Percentiles rank a stretch among this genome's conserved stretches.
phyloP scores from a whole-genome alignment of 2,797 vertebrate species.

The Paedocypris micromegethes region DNA sequence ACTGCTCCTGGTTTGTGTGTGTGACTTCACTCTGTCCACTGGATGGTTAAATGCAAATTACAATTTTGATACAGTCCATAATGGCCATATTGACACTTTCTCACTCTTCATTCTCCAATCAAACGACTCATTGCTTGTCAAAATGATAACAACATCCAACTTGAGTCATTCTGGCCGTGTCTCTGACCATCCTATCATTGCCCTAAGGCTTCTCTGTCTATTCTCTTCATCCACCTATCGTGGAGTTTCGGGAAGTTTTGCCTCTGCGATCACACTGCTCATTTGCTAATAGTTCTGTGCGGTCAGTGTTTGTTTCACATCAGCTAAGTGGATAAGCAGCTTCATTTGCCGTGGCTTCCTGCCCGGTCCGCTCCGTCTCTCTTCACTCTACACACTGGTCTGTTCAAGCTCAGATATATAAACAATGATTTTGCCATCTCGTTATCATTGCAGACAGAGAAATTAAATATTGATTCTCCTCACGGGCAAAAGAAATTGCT shows the following conservation, averaged over 20 bases:
- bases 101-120: too few species aligned
- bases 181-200: too few species aligned
- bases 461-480: slow-evolving; percentile 72
- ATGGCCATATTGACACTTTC: too few species aligned
- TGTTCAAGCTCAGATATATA: slow-evolving; percentile 55
- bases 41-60: too few species aligned
- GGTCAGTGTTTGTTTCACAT: slow-evolving; percentile 15
- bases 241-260: not conserved
- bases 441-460: slow-evolving; percentile 68
- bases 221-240: too few species aligned
- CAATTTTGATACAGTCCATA: too few species aligned
- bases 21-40: too few species aligned
- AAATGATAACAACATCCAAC: too few species aligned
- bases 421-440: slow-evolving; percentile 60
- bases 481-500: slow-evolving; percentile 47
- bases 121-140: too few species aligned
- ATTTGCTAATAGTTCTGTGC: slow-evolving; percentile 26
- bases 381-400: slow-evolving; percentile 44
- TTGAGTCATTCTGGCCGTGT: too few species aligned
- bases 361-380: slow-evolving; percentile 27
- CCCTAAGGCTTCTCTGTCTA: too few species aligned
- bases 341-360: slow-evolving; percentile 16
- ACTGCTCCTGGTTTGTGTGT: too few species aligned
- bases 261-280: slow-evolving; percentile 3
- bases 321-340: slow-evolving; percentile 7